A percentile compares a stretch with the other conserved stretches of the same genome.
These are phyloP conservation scores for Popillia japonica DNA, from an alignment of 1,140 invertebrate species.

Conservation along the genomic window DNA sequence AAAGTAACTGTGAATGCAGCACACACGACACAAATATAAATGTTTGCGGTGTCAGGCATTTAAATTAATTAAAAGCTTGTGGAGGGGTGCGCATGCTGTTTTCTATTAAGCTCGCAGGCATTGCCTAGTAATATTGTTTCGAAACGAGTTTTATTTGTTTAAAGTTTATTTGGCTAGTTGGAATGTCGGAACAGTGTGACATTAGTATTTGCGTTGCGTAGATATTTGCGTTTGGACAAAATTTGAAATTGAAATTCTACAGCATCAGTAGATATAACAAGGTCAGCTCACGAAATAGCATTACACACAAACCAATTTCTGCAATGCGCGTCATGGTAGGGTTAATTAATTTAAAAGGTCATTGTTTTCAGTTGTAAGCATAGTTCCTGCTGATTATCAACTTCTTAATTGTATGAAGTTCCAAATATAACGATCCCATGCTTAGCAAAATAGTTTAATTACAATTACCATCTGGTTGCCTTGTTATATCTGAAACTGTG, in stretches of 20 bases:
- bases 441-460: too few species aligned
- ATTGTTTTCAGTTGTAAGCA: too few species aligned
- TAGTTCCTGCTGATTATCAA: too few species aligned
- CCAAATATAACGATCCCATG: too few species aligned
- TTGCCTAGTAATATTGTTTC: background rate
- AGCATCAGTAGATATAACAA: background rate
- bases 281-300: background rate
- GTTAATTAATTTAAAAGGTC: too few species aligned
- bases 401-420: too few species aligned
- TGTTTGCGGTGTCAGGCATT: slow-evolving; percentile 20
- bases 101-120: slow-evolving; percentile 12
- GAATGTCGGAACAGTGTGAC: background rate
- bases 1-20: background rate
- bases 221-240: background rate
- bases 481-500: too few species aligned
- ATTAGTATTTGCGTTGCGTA: background rate
- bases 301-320: background rate
- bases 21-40: slow-evolving; percentile 16
- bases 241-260: background rate
- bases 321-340: too few species aligned
- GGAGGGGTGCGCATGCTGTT: background rate
- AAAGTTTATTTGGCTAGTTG: slow-evolving; percentile 1
- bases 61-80: slow-evolving; percentile 25
- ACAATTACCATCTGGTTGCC: too few species aligned
- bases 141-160: slow-evolving; percentile 5